phyloP scores from a whole-genome alignment of 1,140 invertebrate species.

The Spodoptera frugiperda region DNA sequence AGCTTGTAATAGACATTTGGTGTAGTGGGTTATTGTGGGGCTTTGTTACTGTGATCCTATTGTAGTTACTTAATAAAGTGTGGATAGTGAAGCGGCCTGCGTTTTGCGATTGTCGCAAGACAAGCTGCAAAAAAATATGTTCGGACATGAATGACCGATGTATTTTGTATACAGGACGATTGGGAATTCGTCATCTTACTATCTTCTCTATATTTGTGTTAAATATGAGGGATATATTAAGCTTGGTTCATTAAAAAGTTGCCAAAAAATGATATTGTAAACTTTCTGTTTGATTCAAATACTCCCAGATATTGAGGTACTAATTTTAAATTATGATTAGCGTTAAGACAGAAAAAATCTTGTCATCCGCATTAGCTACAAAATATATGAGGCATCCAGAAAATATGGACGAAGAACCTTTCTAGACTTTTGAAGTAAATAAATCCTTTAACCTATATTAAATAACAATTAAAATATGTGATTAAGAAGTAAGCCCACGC shows the following conservation, averaged over 20 bases:
- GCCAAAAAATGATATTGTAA: too few species aligned
- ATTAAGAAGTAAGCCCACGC: background rate
- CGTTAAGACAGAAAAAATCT: too few species aligned
- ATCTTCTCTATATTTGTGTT: too few species aligned
- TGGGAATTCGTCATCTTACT: background rate
- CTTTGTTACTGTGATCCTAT: constrained; percentile 48
- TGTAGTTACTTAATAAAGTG: constrained; percentile 47
- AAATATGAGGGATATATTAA: too few species aligned
- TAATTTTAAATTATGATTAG: too few species aligned
- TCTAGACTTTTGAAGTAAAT: background rate
- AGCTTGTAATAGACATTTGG: constrained; percentile 38
- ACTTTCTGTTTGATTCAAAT: too few species aligned
- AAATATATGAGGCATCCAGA: too few species aligned
- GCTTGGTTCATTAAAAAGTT: too few species aligned
- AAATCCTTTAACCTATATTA: background rate
- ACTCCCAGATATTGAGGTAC: too few species aligned
- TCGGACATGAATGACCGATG: constrained; percentile 50
- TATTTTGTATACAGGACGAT: constrained; percentile 36
- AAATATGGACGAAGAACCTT: too few species aligned
- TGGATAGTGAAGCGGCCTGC: constrained; percentile 41
- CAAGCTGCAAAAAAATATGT: constrained; percentile 54
- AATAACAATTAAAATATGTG: background rate
- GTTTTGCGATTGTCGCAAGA: constrained; percentile 41
- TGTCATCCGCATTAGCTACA: too few species aligned
- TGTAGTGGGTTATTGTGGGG: background rate